phyloP scores from a whole-genome alignment of 1,140 invertebrate species.

The Drosophila bifasciata region DNA sequence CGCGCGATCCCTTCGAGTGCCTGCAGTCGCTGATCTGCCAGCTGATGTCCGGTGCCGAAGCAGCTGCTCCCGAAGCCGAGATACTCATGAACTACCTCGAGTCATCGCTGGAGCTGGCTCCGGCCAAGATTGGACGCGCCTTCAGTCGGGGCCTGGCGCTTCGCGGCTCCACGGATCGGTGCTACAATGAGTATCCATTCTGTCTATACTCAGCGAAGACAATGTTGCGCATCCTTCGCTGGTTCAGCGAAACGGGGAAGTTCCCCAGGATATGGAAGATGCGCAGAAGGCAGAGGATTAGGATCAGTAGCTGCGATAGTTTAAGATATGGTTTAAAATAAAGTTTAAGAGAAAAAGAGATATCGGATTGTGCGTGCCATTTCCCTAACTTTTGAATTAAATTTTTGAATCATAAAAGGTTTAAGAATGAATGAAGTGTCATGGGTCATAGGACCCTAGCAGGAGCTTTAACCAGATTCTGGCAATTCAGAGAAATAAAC shows the following conservation, averaged over 20 bases:
- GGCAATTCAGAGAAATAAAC: too few species aligned
- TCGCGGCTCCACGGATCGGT: conserved; percentile 58
- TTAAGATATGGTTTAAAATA: conserved; percentile 3
- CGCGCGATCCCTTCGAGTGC: conserved; percentile 81
- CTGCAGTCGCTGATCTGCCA: conserved; percentile 82
- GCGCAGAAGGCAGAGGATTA: neutral
- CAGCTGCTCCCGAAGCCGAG: conserved; percentile 63
- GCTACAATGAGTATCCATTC: conserved; percentile 80
- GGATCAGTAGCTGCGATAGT: neutral
- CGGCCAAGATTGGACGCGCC: conserved; percentile 66
- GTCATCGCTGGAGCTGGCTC: conserved; percentile 64
- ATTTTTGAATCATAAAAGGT: too few species aligned
- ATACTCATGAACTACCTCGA: conserved; percentile 75
- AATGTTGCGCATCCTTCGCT: conserved; percentile 75
- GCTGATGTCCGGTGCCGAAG: conserved; percentile 76
- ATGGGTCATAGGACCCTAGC: too few species aligned
- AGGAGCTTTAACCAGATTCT: too few species aligned
- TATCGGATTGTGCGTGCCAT: neutral
- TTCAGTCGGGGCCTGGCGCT: conserved; percentile 73
- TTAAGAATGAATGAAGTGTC: too few species aligned
- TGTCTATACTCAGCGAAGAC: conserved; percentile 81
- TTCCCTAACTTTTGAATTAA: too few species aligned
- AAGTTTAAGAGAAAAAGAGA: conserved; percentile 23
- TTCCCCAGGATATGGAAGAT: conserved; percentile 19
- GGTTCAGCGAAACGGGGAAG: conserved; percentile 64